Evolutionary conservation across 2,888 invertebrate species (phyloP), one percentile per base, ranked within the genome.

Genomic region (Drosophila stalkeri): DNA sequence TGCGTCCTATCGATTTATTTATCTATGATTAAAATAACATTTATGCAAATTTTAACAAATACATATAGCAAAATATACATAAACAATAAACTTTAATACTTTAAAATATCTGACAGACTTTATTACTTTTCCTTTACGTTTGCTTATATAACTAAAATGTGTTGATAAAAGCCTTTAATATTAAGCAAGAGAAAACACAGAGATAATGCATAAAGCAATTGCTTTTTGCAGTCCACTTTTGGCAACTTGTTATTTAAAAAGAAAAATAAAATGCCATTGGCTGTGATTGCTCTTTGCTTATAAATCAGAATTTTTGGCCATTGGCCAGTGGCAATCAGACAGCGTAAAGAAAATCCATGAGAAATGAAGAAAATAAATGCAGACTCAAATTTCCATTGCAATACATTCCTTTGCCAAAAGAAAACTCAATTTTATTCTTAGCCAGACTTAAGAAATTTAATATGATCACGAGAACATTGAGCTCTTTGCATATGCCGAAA

Each of bases 181-280:
- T 54, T 23, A 23, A 16, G 23, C 16, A 37, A 23, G 33, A 18
- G 9, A 80, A 52, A 47, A 39, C 16, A 23, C 23, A 27, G 16
- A 9, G 16, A 31, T n/a, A 31, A 31, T 31, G 44, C n/a, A 61
- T 56, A 64, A 44, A 9, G 51, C 4, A 55, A 70, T 54, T 18
- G 20, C 60, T 41, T 64, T 59, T 46, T 41, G 11, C 31, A 46
- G 31, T 41, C 35, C 18, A 8, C 31, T 37, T 43, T 35, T 6
- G 14, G 31, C 39, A 51, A 8, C 9, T 47, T 11, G 8, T 3
- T 39, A n/a, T 49, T 61, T 27, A 27, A 27, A 6, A 27, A 27
- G 27, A 27, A 27, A 27, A 27, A 27, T 27, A 27, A 27, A 27
- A 27, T 27, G 46, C 6, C 35, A 12, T 54, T 47, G 33, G 39